Conservation (phyloP, 2,797 vertebrate species). For the Melanotaenia pygmaea region DNA sequence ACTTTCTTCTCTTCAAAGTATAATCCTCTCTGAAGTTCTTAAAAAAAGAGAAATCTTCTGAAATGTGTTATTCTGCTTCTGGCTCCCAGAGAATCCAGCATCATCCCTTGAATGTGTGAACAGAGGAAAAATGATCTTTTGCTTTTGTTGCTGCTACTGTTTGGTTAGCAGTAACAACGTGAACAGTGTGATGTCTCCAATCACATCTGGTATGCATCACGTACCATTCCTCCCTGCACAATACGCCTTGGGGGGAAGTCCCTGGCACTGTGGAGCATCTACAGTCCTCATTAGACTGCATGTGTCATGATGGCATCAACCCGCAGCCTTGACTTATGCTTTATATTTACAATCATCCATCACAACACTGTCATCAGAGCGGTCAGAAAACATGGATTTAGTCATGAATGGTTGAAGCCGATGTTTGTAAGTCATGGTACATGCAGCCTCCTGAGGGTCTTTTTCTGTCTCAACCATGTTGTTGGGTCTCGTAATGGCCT, state of each 20-base stretch:
- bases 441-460: slow-evolving; percentile 51
- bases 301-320: slow-evolving; percentile 77
- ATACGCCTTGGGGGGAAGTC: slow-evolving; percentile 58
- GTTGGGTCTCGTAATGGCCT: slow-evolving; percentile 68
- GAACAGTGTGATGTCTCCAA: slow-evolving; percentile 76
- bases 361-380: slow-evolving; percentile 66
- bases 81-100: slow-evolving; percentile 57
- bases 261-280: slow-evolving; percentile 67
- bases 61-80: slow-evolving; percentile 65
- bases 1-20: slow-evolving; percentile 27
- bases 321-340: slow-evolving; percentile 76
- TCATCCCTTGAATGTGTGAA: slow-evolving; percentile 69
- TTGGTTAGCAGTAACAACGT: slow-evolving; percentile 75
- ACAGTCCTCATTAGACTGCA: slow-evolving; percentile 80
- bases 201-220: slow-evolving; percentile 82
- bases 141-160: slow-evolving; percentile 67
- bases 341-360: slow-evolving; percentile 78
- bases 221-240: slow-evolving; percentile 64
- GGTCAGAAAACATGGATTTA: slow-evolving; percentile 63
- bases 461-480: slow-evolving; percentile 65
- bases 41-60: slow-evolving; percentile 37
- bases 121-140: slow-evolving; percentile 70
- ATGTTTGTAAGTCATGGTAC: slow-evolving; percentile 54
- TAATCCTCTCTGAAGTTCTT: slow-evolving; percentile 50
- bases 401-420: slow-evolving; percentile 59